Evolutionary conservation across 2,888 invertebrate species (phyloP).

Genomic region (Drosophila buzzatii): DNA sequence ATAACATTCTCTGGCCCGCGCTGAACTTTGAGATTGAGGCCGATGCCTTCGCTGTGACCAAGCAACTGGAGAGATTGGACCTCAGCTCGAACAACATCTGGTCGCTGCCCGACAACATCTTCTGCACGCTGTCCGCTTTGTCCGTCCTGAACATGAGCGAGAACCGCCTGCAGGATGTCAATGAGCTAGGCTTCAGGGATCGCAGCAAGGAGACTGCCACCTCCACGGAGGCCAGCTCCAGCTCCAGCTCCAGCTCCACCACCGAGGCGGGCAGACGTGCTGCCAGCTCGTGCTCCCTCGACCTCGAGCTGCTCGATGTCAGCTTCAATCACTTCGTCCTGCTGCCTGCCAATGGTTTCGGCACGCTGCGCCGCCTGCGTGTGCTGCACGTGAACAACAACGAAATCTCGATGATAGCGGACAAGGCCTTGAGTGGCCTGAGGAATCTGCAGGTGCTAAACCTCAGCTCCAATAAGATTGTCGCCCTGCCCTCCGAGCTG

Average conservation of each 20-base stretch:
- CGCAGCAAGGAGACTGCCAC: conserved; percentile 80
- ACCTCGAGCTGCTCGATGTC: conserved; percentile 93
- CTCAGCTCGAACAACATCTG: conserved; percentile 95
- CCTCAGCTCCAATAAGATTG: conserved; percentile 95
- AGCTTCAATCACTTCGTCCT: conserved; percentile 94
- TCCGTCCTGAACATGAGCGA: conserved; percentile 93
- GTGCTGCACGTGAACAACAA: conserved; percentile 94
- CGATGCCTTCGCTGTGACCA: conserved; percentile 91
- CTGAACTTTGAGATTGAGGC: conserved; percentile 93
- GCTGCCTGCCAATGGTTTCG: conserved; percentile 93
- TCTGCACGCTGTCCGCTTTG: conserved; percentile 92
- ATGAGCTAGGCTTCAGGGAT: conserved; percentile 93
- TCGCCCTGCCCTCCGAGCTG: conserved; percentile 93
- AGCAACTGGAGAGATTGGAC: conserved; percentile 93
- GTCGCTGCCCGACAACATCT: conserved; percentile 94
- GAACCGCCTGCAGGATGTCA: conserved; percentile 94
- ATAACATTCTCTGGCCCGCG: conserved; percentile 93
- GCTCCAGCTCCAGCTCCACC: conserved; percentile 28
- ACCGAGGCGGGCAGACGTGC: conserved; percentile 55
- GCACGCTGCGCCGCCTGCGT: conserved; percentile 91
- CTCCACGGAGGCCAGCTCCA: conserved; percentile 57
- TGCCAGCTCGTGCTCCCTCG: conserved; percentile 89
- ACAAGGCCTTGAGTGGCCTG: conserved; percentile 92
- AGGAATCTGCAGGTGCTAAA: conserved; percentile 94
- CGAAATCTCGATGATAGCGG: conserved; percentile 94